These are phyloP conservation scores for Operophtera brumata DNA, from an alignment of 2,888 invertebrate species.

Conservation along the genomic window DNA sequence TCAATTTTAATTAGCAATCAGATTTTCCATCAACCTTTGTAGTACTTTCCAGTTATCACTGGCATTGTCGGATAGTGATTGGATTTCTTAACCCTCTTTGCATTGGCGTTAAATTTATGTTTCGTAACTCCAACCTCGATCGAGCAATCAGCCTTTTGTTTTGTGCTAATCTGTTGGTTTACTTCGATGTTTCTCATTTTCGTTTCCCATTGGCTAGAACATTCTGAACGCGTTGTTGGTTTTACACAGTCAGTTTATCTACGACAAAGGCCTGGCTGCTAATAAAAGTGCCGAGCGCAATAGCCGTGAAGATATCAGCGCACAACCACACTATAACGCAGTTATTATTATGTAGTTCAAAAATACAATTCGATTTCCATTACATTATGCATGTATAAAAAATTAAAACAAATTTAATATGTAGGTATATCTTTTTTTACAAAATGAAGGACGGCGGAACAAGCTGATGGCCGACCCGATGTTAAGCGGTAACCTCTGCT, in stretches of 20 bases:
- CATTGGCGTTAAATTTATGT: slow-evolving; percentile 58
- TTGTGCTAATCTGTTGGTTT: slow-evolving; percentile 42
- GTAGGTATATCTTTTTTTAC: too few relatives aligned
- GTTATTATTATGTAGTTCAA: slow-evolving; percentile 7
- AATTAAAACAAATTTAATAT: too few relatives aligned
- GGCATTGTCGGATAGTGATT: slow-evolving; percentile 63
- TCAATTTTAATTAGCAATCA: slow-evolving; percentile 80
- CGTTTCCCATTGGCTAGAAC: slow-evolving; percentile 17
- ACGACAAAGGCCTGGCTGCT: slow-evolving; percentile 35
- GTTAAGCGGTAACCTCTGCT: too few relatives aligned
- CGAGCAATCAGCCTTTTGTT: slow-evolving; percentile 40
- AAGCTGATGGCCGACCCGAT: too few relatives aligned
- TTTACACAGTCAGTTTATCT: slow-evolving; percentile 24
- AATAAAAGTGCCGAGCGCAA: slow-evolving; percentile 56
- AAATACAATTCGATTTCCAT: slow-evolving; percentile 1
- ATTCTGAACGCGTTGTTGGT: slow-evolving; percentile 14
- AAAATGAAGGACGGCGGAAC: too few relatives aligned
- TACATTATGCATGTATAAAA: not conserved
- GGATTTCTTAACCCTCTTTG: slow-evolving; percentile 67
- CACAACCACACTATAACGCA: slow-evolving; percentile 9
- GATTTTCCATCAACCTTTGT: slow-evolving; percentile 71
- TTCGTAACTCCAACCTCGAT: slow-evolving; percentile 46
- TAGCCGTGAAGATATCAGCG: slow-evolving; percentile 52
- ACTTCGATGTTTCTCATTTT: slow-evolving; percentile 25
- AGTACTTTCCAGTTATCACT: slow-evolving; percentile 66